A percentile compares a stretch with the other conserved stretches of the same genome.
Conservation (phyloP, 1,140 invertebrate species). For the Hypothenemus hampei region DNA sequence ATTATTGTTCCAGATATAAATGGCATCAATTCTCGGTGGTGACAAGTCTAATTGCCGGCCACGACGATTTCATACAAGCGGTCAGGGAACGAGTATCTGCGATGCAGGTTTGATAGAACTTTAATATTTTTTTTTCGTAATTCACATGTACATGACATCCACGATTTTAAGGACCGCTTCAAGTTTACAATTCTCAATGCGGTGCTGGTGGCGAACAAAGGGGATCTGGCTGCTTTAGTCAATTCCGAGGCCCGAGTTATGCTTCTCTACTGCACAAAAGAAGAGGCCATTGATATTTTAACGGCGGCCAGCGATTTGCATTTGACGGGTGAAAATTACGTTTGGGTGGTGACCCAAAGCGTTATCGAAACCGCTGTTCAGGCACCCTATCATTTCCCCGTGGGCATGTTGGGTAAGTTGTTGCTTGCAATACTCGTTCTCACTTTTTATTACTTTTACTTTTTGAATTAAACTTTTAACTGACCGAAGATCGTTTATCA, state of each 20-base stretch:
- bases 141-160: background rate
- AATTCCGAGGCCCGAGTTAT: constrained; percentile 91
- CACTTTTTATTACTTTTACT: too few species aligned
- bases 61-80: constrained; percentile 91
- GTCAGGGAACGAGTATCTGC: constrained; percentile 79
- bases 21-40: constrained; percentile 95
- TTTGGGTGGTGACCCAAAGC: constrained; percentile 95
- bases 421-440: background rate
- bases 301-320: constrained; percentile 73
- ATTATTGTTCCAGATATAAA: constrained; percentile 60
- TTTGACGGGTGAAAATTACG: constrained; percentile 90
- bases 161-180: constrained; percentile 64
- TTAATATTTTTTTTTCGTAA: background rate
- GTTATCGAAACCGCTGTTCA: constrained; percentile 73
- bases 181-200: constrained; percentile 85
- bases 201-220: constrained; percentile 67
- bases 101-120: constrained; percentile 59
- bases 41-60: constrained; percentile 87
- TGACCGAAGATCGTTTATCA: too few species aligned
- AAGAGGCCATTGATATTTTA: constrained; percentile 82
- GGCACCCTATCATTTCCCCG: constrained; percentile 78
- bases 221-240: constrained; percentile 66
- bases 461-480: too few species aligned
- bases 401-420: constrained; percentile 87
- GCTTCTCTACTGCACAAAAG: constrained; percentile 84